Base-by-base conservation (phyloP, 2,888 invertebrate species). In the Panopea generosa region DNA sequence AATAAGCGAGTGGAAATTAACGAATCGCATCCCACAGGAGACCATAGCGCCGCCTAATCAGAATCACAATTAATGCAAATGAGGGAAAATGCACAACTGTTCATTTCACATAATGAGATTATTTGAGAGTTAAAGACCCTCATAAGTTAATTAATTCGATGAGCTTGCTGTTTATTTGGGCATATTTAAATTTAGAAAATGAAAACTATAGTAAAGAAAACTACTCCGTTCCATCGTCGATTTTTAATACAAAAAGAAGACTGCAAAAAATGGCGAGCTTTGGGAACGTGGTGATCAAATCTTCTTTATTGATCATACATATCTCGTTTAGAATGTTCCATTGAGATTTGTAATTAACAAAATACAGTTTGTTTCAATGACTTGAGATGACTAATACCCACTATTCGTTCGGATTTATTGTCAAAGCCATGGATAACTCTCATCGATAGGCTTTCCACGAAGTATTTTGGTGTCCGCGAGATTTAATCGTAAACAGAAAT, bases 1-100 rank as follows among this genome's bases (percentile, higher is more conserved):
- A 33, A 33, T 7, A 7, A 33, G 11, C 33, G 33, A 11, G 33
- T 7, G 6, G 11, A 33, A 33, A 33, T 33, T 33, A 33, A 33
- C 33, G 33, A 11, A 33, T 33, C 6, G 33, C 33, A 33, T 33
- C 33, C 33, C 33, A 33, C 6, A 33, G 33, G 33, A 33, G 33
- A 33, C 33, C 4, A 4, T 11, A 33, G 4, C 33, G 16, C 16
- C 47, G 11, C 29, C 40, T 59, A 62, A 50, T 52, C 33, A 50
- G 49, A 9, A 29, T 29, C 11, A 47, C 61, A 66, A 73, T 73
- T 65, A 66, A 73, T 66, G 61, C 72, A 66, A 73, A 66, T 73
- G 18, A 73, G 66, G 22, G 26, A 66, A 40, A 67, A 73, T 66
- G 52, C 66, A 55, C 43, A 29, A 66, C 53, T 60, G 26, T 66